A percentile compares a stretch with the other conserved stretches of the same genome.
Evolutionary conservation across 2,113 vertebrate species (phyloP).

Genomic region (Limnothrissa miodon): DNA sequence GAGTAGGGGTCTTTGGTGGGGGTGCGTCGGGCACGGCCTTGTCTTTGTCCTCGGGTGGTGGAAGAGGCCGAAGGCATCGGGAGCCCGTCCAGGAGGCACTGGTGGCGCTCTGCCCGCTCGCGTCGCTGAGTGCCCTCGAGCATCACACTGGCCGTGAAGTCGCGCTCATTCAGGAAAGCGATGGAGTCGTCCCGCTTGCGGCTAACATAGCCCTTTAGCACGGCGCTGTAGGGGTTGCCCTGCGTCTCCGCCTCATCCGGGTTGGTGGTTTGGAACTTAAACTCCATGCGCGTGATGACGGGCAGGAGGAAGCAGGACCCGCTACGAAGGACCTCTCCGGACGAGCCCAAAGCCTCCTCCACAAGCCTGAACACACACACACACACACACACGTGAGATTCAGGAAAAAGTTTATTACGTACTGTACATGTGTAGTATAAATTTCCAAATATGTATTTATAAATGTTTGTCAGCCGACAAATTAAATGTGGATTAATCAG

Average conservation of each 20-base stretch:
- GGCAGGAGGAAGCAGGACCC: constrained; percentile 65
- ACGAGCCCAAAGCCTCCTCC: constrained; percentile 56
- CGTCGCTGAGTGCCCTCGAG: constrained; percentile 56
- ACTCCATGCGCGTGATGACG: constrained; percentile 71
- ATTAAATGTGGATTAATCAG: too few relatives aligned
- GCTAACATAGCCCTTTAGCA: constrained; percentile 70
- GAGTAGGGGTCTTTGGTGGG: constrained; percentile 61
- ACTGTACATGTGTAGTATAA: too few relatives aligned
- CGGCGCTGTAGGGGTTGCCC: constrained; percentile 65
- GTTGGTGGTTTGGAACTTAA: constrained; percentile 65
- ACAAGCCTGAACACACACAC: constrained; percentile 50
- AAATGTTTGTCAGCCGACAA: too few relatives aligned
- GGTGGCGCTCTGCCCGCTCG: constrained; percentile 62
- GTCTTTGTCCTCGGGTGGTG: constrained; percentile 27
- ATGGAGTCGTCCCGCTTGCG: constrained; percentile 68
- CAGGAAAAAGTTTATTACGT: too few relatives aligned
- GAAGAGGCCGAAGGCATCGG: constrained; percentile 29
- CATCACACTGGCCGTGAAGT: constrained; percentile 69
- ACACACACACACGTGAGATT: background rate
- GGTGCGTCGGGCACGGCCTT: constrained; percentile 54
- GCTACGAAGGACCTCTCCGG: constrained; percentile 33
- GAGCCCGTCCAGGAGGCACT: constrained; percentile 62
- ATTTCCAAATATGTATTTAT: too few relatives aligned
- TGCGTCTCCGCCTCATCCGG: constrained; percentile 44
- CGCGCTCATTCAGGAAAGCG: constrained; percentile 66